A percentile compares a stretch with the other conserved stretches of the same genome.
These are phyloP conservation scores for Porites divaricata DNA, from an alignment of 92 coral and sea anemone genomes.

Conservation along the genomic window DNA sequence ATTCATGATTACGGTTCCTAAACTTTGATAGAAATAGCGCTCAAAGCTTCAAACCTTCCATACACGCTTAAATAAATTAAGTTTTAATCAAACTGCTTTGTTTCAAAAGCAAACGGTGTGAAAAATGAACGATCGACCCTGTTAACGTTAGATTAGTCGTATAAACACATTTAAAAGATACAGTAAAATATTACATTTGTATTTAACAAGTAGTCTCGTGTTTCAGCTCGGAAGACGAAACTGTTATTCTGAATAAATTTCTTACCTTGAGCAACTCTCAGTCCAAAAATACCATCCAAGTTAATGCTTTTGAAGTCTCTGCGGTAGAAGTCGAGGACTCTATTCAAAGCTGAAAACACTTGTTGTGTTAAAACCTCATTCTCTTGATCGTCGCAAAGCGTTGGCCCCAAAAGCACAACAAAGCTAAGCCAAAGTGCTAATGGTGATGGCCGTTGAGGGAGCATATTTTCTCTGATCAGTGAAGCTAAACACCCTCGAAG, in stretches of 20 bases:
- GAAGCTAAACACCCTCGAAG: neutral
- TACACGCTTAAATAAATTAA: too few relatives aligned
- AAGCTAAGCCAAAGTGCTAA: neutral
- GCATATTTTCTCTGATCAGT: neutral
- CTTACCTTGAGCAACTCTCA: slow-evolving; percentile 88
- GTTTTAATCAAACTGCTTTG: too few relatives aligned
- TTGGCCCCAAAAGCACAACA: neutral
- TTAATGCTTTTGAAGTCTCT: slow-evolving; percentile 62
- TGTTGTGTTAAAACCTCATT: slow-evolving; percentile 29
- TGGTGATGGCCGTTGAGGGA: neutral
- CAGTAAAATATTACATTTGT: too few relatives aligned
- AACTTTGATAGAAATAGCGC: too few relatives aligned
- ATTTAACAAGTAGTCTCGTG: neutral
- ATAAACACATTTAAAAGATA: too few relatives aligned
- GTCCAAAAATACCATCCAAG: slow-evolving; percentile 88
- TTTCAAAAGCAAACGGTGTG: too few relatives aligned
- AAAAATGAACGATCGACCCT: too few relatives aligned
- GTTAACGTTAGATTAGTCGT: too few relatives aligned
- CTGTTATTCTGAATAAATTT: neutral
- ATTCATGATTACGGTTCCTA: too few relatives aligned
- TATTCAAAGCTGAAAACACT: slow-evolving; percentile 57
- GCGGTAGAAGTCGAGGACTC: slow-evolving; percentile 60
- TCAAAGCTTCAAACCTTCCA: too few relatives aligned
- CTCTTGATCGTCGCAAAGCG: neutral
- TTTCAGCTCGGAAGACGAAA: neutral